Conservation (phyloP, 2,797 vertebrate genomes). For the Vireo griseus region DNA sequence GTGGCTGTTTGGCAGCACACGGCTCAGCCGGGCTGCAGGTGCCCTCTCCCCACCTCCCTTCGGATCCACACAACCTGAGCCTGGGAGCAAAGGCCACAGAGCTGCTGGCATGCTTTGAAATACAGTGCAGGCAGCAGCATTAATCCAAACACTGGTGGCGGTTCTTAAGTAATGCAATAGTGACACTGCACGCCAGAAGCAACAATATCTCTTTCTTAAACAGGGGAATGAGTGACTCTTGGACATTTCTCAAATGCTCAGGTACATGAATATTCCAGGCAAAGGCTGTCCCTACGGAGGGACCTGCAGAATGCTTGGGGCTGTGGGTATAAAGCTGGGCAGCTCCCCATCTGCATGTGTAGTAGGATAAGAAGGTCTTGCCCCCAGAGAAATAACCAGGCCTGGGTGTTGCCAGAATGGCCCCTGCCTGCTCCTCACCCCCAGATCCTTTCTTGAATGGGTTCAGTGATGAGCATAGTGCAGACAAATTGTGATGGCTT, state of each 20-base stretch:
- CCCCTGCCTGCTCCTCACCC: not conserved
- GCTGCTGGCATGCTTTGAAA: not conserved
- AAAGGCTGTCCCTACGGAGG: not conserved
- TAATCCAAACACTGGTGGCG: not conserved
- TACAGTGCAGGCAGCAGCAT: not conserved
- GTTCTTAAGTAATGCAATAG: not conserved
- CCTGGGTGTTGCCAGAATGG: not conserved
- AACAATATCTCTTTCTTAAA: not conserved
- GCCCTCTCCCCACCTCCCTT: fast-evolving
- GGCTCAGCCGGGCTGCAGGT: not conserved
- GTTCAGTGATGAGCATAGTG: not conserved
- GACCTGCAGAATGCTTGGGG: not conserved
- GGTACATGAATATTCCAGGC: not conserved
- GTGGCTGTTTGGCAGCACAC: not conserved
- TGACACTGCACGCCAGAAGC: not conserved
- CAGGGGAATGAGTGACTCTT: not conserved
- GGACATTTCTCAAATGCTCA: not conserved
- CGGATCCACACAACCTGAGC: not conserved
- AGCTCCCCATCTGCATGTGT: not conserved
- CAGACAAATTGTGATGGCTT: not conserved
- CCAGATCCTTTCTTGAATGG: not conserved
- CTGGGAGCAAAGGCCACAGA: not conserved
- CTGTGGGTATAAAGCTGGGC: not conserved
- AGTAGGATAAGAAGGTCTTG: not conserved
- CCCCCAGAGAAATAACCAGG: not conserved